Conservation (phyloP, 1,140 invertebrate species). For the Drosophila guanche region DNA sequence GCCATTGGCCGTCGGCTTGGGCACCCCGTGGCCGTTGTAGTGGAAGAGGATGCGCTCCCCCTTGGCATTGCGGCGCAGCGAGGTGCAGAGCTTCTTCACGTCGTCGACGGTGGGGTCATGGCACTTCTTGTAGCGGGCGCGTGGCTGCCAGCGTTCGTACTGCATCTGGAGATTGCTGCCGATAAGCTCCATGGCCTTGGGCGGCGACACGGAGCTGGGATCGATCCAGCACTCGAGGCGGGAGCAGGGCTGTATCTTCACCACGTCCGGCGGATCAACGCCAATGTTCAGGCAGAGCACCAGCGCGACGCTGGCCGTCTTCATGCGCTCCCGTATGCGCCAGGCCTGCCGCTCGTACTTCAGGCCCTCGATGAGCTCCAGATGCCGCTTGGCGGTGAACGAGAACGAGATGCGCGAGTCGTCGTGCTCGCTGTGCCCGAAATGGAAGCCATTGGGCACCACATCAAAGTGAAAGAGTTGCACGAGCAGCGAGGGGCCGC, state of each 20-base stretch:
- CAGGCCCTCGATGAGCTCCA: constrained; percentile 60
- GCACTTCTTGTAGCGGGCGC: constrained; percentile 97
- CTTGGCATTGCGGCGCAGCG: constrained; percentile 98
- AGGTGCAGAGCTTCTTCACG: constrained; percentile 98
- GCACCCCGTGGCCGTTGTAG: constrained; percentile 99
- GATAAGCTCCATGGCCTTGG: constrained; percentile 96
- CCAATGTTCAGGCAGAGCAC: constrained; percentile 99
- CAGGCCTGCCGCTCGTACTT: constrained; percentile 54
- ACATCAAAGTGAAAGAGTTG: not conserved
- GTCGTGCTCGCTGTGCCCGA: constrained; percentile 13
- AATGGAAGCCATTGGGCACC: constrained; percentile 21
- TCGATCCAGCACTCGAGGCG: constrained; percentile 98
- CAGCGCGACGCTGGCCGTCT: constrained; percentile 99
- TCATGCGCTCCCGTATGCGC: constrained; percentile 88
- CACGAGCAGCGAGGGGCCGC: not conserved
- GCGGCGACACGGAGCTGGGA: constrained; percentile 93
- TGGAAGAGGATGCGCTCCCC: constrained; percentile 99
- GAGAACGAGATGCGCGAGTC: constrained; percentile 55
- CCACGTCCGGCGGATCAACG: constrained; percentile 98
- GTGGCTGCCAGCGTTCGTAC: constrained; percentile 98
- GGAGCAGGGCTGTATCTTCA: constrained; percentile 98
- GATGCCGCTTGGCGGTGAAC: constrained; percentile 73
- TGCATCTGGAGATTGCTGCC: constrained; percentile 96
- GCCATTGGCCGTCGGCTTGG: constrained; percentile 98
- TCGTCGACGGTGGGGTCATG: constrained; percentile 99